Percentiles rank a stretch among this genome's conserved stretches.
phyloP scores from a whole-genome alignment of 2,888 invertebrate species.

The Pseudococcus viburni region DNA sequence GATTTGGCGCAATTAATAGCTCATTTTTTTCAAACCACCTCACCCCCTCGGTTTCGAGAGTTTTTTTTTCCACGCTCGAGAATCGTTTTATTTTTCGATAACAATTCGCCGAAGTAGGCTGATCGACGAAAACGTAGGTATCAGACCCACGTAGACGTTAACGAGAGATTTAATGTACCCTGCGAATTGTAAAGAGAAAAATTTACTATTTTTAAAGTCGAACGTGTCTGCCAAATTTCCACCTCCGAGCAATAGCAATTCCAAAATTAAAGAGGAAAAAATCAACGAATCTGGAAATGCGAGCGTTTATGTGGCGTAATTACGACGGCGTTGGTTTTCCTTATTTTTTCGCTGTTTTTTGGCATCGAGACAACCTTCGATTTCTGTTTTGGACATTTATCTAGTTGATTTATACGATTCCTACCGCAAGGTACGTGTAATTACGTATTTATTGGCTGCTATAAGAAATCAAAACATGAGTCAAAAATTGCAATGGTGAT shows the following conservation, averaged over 20 bases:
- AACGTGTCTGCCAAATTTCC: background rate
- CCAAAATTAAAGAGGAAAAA: conserved; percentile 1
- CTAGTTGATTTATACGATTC: too few species aligned
- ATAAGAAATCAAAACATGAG: too few species aligned
- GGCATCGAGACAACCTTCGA: conserved; percentile 29
- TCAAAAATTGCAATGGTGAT: too few species aligned
- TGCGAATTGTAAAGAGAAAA: background rate
- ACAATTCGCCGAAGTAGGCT: too few species aligned
- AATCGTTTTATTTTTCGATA: background rate
- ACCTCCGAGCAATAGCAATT: background rate
- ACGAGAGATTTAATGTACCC: background rate
- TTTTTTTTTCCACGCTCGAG: background rate
- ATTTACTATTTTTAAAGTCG: conserved; percentile 34
- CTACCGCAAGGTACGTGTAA: too few species aligned
- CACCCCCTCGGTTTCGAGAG: background rate
- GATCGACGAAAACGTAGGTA: too few species aligned
- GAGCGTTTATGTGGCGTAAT: background rate
- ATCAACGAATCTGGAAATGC: background rate
- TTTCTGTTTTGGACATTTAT: background rate
- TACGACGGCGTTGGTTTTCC: background rate
- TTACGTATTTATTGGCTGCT: too few species aligned
- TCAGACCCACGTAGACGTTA: background rate
- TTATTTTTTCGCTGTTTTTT: background rate
- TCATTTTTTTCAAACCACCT: background rate
- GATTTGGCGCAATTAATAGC: conserved; percentile 37